Conservation (phyloP, 2,797 vertebrate genomes). For the Emydoidea blandingii region DNA sequence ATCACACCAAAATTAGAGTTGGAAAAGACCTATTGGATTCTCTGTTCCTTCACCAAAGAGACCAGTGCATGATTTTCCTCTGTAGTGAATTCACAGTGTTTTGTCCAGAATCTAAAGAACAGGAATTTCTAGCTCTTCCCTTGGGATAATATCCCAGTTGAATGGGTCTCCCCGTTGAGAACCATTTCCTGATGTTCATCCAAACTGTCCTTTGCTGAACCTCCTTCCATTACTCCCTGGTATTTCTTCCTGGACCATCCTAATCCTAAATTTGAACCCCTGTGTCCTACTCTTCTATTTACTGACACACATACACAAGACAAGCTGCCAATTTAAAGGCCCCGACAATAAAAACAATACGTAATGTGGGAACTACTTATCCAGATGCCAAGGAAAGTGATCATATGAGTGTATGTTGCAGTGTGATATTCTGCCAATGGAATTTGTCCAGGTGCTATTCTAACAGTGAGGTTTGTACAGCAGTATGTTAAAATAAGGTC, state of each 20-base stretch:
- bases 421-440: neutral
- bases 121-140: neutral
- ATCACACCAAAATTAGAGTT: neutral
- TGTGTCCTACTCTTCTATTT: neutral
- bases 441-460: neutral
- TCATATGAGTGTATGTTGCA: neutral
- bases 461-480: neutral
- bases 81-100: neutral
- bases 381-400: neutral
- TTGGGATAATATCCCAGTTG: neutral
- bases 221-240: neutral
- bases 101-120: neutral
- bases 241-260: neutral
- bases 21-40: neutral
- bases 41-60: neutral
- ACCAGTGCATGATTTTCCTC: neutral
- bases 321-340: neutral
- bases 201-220: neutral
- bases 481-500: neutral
- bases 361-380: neutral
- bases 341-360: neutral
- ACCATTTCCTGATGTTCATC: neutral
- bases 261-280: neutral
- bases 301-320: neutral
- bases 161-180: neutral